These are phyloP conservation scores for Parascotia fuliginaria DNA, from an alignment of 2,888 invertebrate species.

Conservation along the genomic window DNA sequence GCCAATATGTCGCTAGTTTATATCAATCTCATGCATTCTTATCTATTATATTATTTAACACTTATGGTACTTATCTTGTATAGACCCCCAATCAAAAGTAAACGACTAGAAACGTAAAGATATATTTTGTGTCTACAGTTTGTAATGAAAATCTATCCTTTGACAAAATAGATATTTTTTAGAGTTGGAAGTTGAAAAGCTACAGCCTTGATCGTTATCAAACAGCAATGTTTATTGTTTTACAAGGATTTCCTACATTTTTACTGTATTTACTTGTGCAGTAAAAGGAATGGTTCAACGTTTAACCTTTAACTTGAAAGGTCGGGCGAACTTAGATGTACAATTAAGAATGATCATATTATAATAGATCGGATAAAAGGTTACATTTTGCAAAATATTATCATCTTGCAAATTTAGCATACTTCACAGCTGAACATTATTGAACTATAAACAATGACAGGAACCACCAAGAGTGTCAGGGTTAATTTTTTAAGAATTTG, in stretches of 20 bases:
- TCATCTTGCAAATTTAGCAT: conserved; percentile 11
- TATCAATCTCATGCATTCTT: no score
- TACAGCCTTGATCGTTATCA: conserved; percentile 36
- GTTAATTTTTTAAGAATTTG: no score
- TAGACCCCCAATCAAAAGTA: no score
- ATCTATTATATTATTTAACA: no score
- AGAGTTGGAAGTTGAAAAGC: conserved; percentile 27
- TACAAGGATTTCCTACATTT: conserved; percentile 27
- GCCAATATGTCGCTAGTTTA: no score
- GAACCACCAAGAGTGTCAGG: no score
- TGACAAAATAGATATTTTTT: not conserved
- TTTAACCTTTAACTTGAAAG: conserved; percentile 40
- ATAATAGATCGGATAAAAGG: conserved; percentile 27
- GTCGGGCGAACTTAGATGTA: conserved; percentile 26
- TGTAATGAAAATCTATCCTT: not conserved
- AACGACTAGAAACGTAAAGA: no score
- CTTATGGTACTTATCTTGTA: no score
- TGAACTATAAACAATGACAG: no score
- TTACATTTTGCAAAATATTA: conserved; percentile 15
- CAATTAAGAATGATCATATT: conserved; percentile 28
- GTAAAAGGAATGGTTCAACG: conserved; percentile 18
- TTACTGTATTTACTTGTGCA: conserved; percentile 7
- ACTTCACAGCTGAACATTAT: no score
- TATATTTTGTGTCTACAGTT: no score
- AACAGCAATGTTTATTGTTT: conserved; percentile 20